Evolutionary conservation across 2,888 invertebrate species (phyloP), one percentile per base, ranked within the genome.

Genomic region (Balanococcus diminutus): DNA sequence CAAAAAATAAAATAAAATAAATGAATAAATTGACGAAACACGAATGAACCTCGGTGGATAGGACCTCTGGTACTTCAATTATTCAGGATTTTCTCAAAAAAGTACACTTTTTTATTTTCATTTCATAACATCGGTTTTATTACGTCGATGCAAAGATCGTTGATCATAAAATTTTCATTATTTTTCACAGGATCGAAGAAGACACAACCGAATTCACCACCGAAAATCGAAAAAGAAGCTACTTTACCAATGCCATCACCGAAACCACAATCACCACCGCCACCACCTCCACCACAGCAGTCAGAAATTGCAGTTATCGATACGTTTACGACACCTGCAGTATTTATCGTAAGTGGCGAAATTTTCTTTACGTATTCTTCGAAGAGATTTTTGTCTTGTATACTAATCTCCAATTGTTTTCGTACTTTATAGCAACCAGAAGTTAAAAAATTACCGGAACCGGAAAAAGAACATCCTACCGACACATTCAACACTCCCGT

Each of bases 161-260:
- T n/a, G 3, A 14, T 14, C 25, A 67, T n/a, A 25, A 25, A 25
- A 25, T 25, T 67, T 8, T 19, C 25, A 3, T 22, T 67, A 3
- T 72, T 16, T 28, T 72, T 72, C 5, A 11, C 72, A 72, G 72
- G 72, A 6, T 2, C 16, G 28, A 72, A 72, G 6, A 72, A 72
- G 5, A 4, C 31, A 0, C 31, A 16, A 11, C 14, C 16, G 28
- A 79, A 0, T 11, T 4, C n/a, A 46, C 9, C 56, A 31, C 51
- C 56, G 32, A 51, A 83, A 56, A 28, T 16, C 1, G 56, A 25
- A 32, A 9, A 28, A n/a, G 22, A n/a, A 32, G 61, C 28, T 2
- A 28, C 83, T 36, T 32, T 83, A 56, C 83, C 83, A 28, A 19
- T 61, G 19, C 56, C 83, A 28, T 11, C 56, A n/a, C 56, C 83